A percentile compares a stretch with the other conserved stretches of the same genome.
Evolutionary conservation across 2,113 vertebrate genomes (phyloP).

Genomic region (Anas platyrhynchos): DNA sequence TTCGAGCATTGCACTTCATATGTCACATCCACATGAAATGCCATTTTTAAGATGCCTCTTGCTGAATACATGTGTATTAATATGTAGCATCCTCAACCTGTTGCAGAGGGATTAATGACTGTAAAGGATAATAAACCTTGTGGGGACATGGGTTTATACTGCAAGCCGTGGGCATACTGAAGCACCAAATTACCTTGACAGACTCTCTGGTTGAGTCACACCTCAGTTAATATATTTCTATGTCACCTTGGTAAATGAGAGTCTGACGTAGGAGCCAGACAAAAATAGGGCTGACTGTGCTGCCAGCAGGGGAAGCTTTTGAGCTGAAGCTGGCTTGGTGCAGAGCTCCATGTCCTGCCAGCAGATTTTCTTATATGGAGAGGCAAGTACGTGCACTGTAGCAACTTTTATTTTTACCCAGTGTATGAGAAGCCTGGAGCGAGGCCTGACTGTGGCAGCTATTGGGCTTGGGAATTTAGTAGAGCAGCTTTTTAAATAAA

Average conservation of each 20-base stretch:
- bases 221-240: neutral
- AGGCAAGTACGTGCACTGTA: neutral
- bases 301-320: neutral
- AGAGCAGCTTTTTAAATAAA: neutral
- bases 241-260: neutral
- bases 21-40: neutral
- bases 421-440: neutral
- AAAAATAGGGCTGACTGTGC: accelerated
- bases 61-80: neutral
- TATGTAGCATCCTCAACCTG: accelerated
- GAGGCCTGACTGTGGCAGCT: neutral
- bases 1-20: neutral
- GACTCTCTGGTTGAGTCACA: neutral
- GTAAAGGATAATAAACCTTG: neutral
- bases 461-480: neutral
- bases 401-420: neutral
- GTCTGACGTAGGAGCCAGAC: neutral
- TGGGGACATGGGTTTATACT: neutral
- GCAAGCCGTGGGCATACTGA: neutral
- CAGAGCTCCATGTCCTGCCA: accelerated
- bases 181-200: neutral
- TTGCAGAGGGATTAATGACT: neutral
- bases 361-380: accelerated
- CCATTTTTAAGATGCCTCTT: neutral
- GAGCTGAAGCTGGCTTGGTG: accelerated